Evolutionary conservation across 2,797 vertebrate species (phyloP), one percentile per base, ranked within the genome.

Genomic region (Iguana delicatissima): DNA sequence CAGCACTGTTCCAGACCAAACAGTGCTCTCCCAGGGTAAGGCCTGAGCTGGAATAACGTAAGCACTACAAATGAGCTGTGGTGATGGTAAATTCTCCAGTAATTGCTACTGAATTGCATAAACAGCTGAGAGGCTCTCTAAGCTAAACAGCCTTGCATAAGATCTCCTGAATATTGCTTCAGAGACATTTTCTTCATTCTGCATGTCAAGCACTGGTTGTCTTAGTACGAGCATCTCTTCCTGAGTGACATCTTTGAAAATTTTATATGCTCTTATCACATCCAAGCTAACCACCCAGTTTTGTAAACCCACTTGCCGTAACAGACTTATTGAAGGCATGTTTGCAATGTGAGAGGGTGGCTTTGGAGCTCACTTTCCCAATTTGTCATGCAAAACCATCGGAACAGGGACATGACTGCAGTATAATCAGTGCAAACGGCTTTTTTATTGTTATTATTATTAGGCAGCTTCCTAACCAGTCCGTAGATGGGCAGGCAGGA

Each of bases 61-160:
- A 89, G 87, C 80, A 57, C 80, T 42, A 52, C 26, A 46, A 74
- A 88, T 72, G 32, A 88, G n/a, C 62, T 72, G 24, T 46, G 9
- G 26, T 24, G 50, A 59, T 62, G 62, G n/a, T n/a, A 50, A 74
- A 59, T 62, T 84, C 69, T 38, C 69, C 69, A 62, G 38, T 76
- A 83, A 89, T 83, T 62, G 20, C 69, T 72, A 59, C 69, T 74
- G 87, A 76, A 76, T 42, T 83, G 18, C n/a, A 69, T 89, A 83
- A 89, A 83, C 80, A 83, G 80, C 69, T 83, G 69, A 76, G 69
- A 50, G 55, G 80, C n/a, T 83, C 26, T 6, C 16, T 89, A 67
- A 88, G 87, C 64, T 73, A 88, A 72, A 18, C 80, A 73, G 52
- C 46, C 38, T 69, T 82, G 50, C 35, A 69, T 67, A 57, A 88